Percentiles rank a stretch among this genome's conserved stretches.
Evolutionary conservation across 2,797 vertebrate genomes (phyloP).

Genomic region (Tragopan temminckii): DNA sequence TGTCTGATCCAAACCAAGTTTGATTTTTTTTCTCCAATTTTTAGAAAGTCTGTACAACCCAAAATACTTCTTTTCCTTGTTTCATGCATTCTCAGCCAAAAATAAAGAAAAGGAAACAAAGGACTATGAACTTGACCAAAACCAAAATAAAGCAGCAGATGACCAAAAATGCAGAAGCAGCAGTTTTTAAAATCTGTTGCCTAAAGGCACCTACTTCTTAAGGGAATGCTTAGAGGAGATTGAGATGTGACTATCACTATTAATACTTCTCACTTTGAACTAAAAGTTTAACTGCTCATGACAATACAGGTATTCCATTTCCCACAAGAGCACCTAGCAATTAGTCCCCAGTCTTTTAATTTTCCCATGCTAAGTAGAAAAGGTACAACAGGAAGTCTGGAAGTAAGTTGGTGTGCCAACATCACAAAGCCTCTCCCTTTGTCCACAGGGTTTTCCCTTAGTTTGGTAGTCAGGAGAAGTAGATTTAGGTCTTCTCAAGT

Average conservation of each 20-base stretch:
- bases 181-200: background rate
- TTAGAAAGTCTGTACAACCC: background rate
- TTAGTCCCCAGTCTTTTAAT: background rate
- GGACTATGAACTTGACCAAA: background rate
- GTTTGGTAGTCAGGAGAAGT: background rate
- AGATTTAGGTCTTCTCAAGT: background rate
- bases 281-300: accelerated
- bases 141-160: background rate
- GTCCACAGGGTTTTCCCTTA: background rate
- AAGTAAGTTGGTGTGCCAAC: accelerated
- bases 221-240: background rate
- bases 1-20: background rate
- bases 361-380: background rate
- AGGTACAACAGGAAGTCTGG: background rate
- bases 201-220: background rate
- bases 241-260: background rate
- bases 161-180: background rate
- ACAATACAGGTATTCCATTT: background rate
- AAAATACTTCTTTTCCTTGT: background rate
- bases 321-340: background rate
- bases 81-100: background rate
- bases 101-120: background rate
- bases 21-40: background rate
- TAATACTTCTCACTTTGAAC: background rate
- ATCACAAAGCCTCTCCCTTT: background rate